Evolutionary conservation across 2,797 vertebrate species (phyloP).

Genomic region (Crocidura indochinensis): DNA sequence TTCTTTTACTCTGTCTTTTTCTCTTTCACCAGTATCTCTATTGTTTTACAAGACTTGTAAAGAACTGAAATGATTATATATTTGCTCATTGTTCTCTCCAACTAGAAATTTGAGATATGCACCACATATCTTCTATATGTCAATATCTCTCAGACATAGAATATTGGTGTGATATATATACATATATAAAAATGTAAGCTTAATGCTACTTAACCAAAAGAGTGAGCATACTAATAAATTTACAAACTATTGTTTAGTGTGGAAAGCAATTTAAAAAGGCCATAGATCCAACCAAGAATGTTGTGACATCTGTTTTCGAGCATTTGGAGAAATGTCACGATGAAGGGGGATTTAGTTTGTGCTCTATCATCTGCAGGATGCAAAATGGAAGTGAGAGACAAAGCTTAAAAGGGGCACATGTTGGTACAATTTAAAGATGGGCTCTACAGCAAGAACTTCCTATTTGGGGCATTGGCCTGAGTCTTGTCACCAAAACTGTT

Average conservation of each 20-base stretch:
- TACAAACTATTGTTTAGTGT: no score
- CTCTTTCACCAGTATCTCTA: no score
- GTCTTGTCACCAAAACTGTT: background rate
- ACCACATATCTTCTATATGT: background rate
- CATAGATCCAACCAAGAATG: background rate
- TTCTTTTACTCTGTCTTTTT: background rate
- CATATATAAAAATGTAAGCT: no score
- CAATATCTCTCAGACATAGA: background rate
- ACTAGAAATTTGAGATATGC: background rate
- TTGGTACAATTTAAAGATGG: background rate
- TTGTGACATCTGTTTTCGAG: background rate
- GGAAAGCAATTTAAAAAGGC: background rate
- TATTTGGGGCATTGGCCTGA: background rate
- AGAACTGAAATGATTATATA: background rate
- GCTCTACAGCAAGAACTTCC: background rate
- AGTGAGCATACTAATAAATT: background rate
- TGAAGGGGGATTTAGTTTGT: background rate
- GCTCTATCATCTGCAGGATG: background rate
- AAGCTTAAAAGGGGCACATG: background rate
- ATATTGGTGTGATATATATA: no score
- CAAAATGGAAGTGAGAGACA: background rate
- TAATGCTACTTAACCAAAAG: constrained; percentile 12
- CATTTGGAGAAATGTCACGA: background rate
- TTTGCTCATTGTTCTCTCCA: background rate
- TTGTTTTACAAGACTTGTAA: no score